Base-by-base conservation (phyloP, 2,888 invertebrate genomes). In the Diogma glabrata region DNA sequence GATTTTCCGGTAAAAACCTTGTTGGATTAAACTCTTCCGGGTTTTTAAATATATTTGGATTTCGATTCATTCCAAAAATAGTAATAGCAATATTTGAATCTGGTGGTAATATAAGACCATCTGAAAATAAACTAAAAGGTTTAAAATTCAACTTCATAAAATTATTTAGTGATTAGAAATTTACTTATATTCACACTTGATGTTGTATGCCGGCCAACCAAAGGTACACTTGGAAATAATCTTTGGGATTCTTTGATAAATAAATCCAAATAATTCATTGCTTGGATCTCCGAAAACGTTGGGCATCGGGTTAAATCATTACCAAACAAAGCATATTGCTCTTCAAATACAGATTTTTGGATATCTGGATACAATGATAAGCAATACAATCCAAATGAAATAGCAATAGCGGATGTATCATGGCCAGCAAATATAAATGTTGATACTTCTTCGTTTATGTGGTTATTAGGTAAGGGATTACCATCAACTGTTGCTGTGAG, bases 351-450 rank as follows among this genome's bases (percentile, higher is more conserved):
- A 59, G 73, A 75, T 50, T 71, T 71, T 62, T 78, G 78, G 1
- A 74, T 60, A 20, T 72, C 69, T 5, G 70, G 69, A 57, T 74
- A 66, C 50, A 72, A 67, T 1, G 78, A 75, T 1, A 79, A 63
- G 52, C 75, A 65, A 56, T 70, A 73, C 0, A 75, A 62, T 1
- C 72, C 62, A 60, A 75, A 79, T 0, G 69, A 65, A 9, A 78
- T 67, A 1, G 75, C 78, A 1, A 78, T 75, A 0, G 77, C 74
- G 0, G 77, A 78, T 0, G 79, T 79, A 54, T 79, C 77, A 54
- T 77, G 77, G 1, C 77, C 77, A n/a, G 60, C 67, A 56, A 66
- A 67, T 59, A 67, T 65, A 52, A 67, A 67, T 3, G 67, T 67
- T 4, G 67, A 65, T 0, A 67, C 67, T 53, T 67, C 67, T 50